Evolutionary conservation across 2,113 vertebrate genomes (phyloP).

Genomic region (Pygoscelis antarcticus): DNA sequence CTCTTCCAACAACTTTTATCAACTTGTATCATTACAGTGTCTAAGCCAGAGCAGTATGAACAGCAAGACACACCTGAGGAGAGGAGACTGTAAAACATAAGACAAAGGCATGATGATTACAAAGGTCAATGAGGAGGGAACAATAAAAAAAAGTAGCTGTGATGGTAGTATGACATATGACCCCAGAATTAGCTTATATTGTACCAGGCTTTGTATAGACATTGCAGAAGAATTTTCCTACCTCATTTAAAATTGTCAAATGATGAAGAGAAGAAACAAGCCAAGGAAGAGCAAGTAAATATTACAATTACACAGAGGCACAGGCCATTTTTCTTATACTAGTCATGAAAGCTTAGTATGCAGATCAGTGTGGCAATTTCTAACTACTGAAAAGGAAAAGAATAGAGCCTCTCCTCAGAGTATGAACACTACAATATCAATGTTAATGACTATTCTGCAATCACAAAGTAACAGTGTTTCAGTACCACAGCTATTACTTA

Average conservation of each 20-base stretch:
- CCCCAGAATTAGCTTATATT: not conserved
- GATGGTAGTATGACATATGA: not conserved
- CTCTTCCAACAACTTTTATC: not conserved
- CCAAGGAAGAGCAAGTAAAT: not conserved
- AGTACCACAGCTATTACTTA: not conserved
- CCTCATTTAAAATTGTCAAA: not conserved
- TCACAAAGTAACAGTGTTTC: not conserved
- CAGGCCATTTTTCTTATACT: not conserved
- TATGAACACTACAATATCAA: not conserved
- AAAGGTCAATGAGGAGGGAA: not conserved
- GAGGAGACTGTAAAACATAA: not conserved
- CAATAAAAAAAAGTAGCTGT: not conserved
- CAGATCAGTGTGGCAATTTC: not conserved
- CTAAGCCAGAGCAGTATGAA: not conserved
- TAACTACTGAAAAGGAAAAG: not conserved
- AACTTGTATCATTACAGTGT: not conserved
- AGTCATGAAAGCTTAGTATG: not conserved
- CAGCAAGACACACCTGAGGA: not conserved
- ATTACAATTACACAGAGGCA: not conserved
- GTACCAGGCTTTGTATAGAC: not conserved
- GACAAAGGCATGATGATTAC: not conserved
- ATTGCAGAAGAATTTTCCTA: not conserved
- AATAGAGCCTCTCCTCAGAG: not conserved
- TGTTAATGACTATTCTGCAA: not conserved
- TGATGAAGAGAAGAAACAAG: not conserved